A percentile compares a stretch with the other conserved stretches of the same genome.
These are phyloP conservation scores for Cataglyphis livida DNA, from an alignment of 2,888 invertebrate genomes.

Conservation along the genomic window DNA sequence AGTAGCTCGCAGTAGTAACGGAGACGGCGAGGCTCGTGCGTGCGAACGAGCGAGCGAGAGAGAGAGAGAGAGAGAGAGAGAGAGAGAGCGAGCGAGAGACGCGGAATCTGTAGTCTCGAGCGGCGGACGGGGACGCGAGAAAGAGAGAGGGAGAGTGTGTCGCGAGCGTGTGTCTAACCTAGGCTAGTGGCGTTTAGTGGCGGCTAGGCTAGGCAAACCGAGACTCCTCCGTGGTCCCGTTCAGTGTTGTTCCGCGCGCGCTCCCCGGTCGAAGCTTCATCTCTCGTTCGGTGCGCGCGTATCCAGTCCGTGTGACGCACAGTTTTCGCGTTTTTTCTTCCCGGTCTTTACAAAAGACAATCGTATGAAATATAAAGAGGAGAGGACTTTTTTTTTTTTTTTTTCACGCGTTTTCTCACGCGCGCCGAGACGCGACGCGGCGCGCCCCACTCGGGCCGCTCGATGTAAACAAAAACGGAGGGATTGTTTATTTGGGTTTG, in stretches of 20 bases:
- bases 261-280: conserved; percentile 72
- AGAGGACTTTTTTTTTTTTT: background rate
- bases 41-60: conserved; percentile 21
- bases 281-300: background rate
- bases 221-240: conserved; percentile 79
- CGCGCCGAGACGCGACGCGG: background rate
- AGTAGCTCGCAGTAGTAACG: conserved; percentile 32
- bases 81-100: background rate
- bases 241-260: conserved; percentile 80
- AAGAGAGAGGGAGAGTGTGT: conserved; percentile 74
- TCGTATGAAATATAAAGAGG: background rate
- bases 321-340: background rate
- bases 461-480: background rate
- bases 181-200: conserved; percentile 84
- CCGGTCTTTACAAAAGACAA: background rate
- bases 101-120: conserved; percentile 13
- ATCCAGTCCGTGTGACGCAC: conserved; percentile 5
- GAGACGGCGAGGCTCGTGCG: conserved; percentile 28
- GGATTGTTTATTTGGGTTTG: background rate
- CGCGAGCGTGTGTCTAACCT: conserved; percentile 83
- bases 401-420: background rate
- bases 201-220: conserved; percentile 83
- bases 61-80: conserved; percentile 41
- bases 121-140: conserved; percentile 47
- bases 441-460: background rate